Percentiles rank a stretch among this genome's conserved stretches.
Evolutionary conservation across 2,797 vertebrate species (phyloP).

Genomic region (Tangara arthus): DNA sequence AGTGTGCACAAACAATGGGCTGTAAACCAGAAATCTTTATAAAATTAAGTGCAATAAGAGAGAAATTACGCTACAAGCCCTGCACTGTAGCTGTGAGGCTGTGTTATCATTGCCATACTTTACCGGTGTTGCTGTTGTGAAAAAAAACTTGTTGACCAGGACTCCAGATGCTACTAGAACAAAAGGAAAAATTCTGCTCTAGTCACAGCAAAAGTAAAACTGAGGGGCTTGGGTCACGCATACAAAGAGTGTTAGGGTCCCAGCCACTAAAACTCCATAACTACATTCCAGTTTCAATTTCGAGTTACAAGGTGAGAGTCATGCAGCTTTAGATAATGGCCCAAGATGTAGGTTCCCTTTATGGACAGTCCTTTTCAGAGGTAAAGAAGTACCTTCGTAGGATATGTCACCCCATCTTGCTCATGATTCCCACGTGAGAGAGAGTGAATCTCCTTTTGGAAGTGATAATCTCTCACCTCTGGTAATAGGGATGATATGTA

Average conservation of each 20-base stretch:
- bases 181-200: neutral
- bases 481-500: neutral
- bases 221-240: neutral
- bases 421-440: neutral
- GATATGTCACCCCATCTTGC: neutral
- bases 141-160: neutral
- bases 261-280: neutral
- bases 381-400: rapidly evolving
- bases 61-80: neutral
- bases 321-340: neutral
- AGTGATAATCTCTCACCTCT: neutral
- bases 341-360: neutral
- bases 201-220: neutral
- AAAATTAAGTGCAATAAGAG: neutral
- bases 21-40: neutral
- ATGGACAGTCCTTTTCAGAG: neutral
- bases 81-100: neutral
- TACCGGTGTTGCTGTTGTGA: neutral
- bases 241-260: neutral
- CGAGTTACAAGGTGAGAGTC: neutral
- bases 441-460: neutral
- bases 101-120: neutral
- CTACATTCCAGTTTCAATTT: neutral
- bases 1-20: neutral
- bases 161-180: neutral